These are phyloP conservation scores for Sebastes miniatus DNA, from an alignment of 2,797 vertebrate genomes.

Conservation along the genomic window DNA sequence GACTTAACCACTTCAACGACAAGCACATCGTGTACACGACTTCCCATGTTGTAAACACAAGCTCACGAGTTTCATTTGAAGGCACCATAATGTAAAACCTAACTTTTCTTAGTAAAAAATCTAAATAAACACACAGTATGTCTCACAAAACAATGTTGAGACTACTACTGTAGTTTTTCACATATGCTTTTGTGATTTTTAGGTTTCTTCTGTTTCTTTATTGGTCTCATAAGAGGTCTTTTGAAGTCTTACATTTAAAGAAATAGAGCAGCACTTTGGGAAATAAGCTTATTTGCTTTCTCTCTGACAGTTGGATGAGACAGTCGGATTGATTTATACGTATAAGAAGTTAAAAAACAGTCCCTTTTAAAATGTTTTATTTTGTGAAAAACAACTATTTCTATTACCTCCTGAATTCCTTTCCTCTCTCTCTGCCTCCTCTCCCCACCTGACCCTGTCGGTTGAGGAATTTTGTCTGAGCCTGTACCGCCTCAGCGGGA, in stretches of 20 bases:
- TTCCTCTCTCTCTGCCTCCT: too few relatives aligned
- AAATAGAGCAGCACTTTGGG: neutral
- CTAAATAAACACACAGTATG: neutral
- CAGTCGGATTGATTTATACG: too few relatives aligned
- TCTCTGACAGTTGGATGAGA: neutral
- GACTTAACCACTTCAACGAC: too few relatives aligned
- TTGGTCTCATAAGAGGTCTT: neutral
- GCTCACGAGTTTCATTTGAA: too few relatives aligned
- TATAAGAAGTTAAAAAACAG: too few relatives aligned
- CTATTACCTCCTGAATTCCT: neutral
- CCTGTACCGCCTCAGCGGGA: slow-evolving; percentile 6
- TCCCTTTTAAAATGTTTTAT: neutral
- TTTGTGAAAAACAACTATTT: neutral
- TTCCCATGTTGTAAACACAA: too few relatives aligned
- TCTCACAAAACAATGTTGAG: neutral
- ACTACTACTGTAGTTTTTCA: neutral
- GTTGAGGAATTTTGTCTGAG: slow-evolving; percentile 10
- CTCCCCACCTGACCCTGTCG: neutral
- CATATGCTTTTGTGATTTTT: neutral
- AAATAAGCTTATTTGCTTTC: neutral
- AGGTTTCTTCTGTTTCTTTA: neutral
- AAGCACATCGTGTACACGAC: too few relatives aligned
- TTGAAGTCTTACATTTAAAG: neutral
- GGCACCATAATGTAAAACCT: neutral
- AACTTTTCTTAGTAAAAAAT: neutral